These are phyloP conservation scores for Actias luna DNA, from an alignment of 2,888 invertebrate species.

Conservation along the genomic window DNA sequence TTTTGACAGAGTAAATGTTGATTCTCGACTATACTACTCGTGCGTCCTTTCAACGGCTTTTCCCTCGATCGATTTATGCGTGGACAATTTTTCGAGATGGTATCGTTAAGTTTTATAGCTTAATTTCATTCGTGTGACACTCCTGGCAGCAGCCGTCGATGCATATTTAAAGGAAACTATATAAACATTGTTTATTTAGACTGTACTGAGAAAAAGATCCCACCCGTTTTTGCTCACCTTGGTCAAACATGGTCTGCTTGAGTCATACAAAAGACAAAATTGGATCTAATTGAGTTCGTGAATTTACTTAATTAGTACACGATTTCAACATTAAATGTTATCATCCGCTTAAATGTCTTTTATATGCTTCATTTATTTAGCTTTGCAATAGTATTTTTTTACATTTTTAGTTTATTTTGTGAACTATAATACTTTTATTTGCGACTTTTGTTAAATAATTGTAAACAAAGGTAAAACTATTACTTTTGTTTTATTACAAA, in stretches of 20 bases:
- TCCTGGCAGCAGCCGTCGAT: conserved; percentile 10
- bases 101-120: conserved; percentile 67
- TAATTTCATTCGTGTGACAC: conserved; percentile 55
- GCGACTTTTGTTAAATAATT: not conserved
- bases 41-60: conserved; percentile 42
- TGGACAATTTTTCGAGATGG: conserved; percentile 43
- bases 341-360: conserved; percentile 9
- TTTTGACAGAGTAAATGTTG: conserved; percentile 65
- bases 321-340: conserved; percentile 37
- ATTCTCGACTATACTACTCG: conserved; percentile 32
- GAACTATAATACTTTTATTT: not conserved
- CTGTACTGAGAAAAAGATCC: conserved; percentile 38
- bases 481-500: not conserved
- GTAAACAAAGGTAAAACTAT: not conserved
- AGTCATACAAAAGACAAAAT: conserved; percentile 24
- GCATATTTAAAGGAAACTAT: conserved; percentile 22
- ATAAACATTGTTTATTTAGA: conserved; percentile 47
- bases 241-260: conserved; percentile 38
- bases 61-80: conserved; percentile 49
- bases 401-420: not conserved
- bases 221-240: conserved; percentile 33
- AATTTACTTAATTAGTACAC: conserved; percentile 39
- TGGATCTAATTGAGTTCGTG: conserved; percentile 31
- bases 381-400: not conserved
- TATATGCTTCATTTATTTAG: not conserved